These are phyloP conservation scores for Drosophila multiciliata DNA, from an alignment of 2,888 invertebrate species.

Conservation along the genomic window DNA sequence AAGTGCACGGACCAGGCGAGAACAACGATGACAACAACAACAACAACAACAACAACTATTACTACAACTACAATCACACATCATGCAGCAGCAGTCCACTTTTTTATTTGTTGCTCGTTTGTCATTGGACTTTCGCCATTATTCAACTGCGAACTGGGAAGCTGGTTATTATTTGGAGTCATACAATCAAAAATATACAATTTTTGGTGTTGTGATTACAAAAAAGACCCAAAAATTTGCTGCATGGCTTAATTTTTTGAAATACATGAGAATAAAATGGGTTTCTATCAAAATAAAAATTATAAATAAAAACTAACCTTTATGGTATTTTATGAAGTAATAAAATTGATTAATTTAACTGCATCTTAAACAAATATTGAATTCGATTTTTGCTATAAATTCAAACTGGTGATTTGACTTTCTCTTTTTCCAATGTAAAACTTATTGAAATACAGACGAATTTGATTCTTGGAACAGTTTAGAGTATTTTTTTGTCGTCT, in stretches of 20 bases:
- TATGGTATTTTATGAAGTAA: too few species aligned
- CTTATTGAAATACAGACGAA: background rate
- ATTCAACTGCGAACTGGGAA: slow-evolving; percentile 46
- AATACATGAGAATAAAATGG: background rate
- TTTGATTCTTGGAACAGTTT: slow-evolving; percentile 13
- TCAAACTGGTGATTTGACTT: too few species aligned
- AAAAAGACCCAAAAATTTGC: background rate
- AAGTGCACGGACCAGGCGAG: slow-evolving; percentile 65
- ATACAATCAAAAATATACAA: slow-evolving; percentile 13
- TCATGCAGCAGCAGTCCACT: slow-evolving; percentile 28
- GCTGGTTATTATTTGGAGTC: slow-evolving; percentile 44
- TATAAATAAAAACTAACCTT: too few species aligned
- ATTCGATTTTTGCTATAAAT: background rate
- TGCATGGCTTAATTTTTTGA: background rate
- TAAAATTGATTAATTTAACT: too few species aligned
- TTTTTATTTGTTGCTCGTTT: slow-evolving; percentile 23
- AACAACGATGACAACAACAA: slow-evolving; percentile 28
- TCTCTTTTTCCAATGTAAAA: background rate
- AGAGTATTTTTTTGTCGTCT: background rate
- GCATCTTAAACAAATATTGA: too few species aligned
- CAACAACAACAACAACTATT: background rate
- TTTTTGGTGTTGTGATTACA: slow-evolving; percentile 1
- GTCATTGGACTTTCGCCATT: slow-evolving; percentile 56
- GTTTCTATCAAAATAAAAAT: background rate
- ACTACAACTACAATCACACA: slow-evolving; percentile 27